These are phyloP conservation scores for Scytalopus superciliaris DNA, from an alignment of 2,113 vertebrate genomes.

Conservation along the genomic window DNA sequence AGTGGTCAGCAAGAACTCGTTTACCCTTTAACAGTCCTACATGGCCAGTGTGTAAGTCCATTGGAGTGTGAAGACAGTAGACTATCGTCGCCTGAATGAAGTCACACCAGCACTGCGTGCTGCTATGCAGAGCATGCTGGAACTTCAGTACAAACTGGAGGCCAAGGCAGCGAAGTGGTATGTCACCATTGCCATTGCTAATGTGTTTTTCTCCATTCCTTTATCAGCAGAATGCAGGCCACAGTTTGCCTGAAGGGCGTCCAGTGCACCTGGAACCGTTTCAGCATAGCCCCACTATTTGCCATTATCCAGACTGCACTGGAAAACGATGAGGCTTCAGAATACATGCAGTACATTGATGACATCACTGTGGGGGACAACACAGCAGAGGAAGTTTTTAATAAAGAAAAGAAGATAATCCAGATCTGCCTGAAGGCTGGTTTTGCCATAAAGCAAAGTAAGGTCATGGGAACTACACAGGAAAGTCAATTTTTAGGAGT, in stretches of 20 bases:
- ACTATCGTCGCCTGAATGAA: neutral
- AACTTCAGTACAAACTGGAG: neutral
- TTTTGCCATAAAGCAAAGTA: neutral
- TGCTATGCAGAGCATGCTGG: neutral
- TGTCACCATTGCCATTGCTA: neutral
- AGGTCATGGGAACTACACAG: neutral
- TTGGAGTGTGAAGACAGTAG: neutral
- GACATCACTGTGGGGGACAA: neutral
- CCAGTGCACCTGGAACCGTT: neutral
- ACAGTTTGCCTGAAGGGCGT: too few relatives aligned
- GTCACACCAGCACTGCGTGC: neutral
- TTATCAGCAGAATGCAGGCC: neutral
- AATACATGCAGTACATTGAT: neutral
- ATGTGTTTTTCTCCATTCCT: neutral
- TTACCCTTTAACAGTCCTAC: too few relatives aligned
- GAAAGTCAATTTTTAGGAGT: neutral
- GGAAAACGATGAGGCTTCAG: neutral
- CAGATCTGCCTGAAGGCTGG: neutral
- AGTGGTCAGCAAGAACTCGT: too few relatives aligned
- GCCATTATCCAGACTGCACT: neutral
- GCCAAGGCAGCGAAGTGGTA: too few relatives aligned
- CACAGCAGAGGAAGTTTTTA: neutral
- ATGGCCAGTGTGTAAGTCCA: too few relatives aligned
- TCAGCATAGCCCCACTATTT: neutral
- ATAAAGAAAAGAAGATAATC: neutral